These are phyloP conservation scores for Apodemus speciosus DNA, from an alignment of 2,113 vertebrate genomes.

Conservation along the genomic window DNA sequence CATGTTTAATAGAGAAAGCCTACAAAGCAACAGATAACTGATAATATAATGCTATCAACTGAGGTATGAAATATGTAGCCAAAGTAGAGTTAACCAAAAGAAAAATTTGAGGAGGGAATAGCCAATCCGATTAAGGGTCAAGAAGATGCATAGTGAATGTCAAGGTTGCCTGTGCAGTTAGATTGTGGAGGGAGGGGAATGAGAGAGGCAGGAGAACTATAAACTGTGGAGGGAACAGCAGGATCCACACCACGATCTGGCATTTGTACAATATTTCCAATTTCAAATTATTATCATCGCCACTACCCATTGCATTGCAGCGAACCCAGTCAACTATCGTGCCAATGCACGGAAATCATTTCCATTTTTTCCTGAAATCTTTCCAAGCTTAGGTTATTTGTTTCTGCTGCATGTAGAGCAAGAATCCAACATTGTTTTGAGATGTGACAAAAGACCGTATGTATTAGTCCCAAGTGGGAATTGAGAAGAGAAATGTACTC, in stretches of 20 bases:
- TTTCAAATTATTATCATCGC: slow-evolving; percentile 48
- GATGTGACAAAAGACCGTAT: slow-evolving; percentile 57
- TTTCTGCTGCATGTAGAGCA: slow-evolving; percentile 51
- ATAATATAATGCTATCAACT: not conserved
- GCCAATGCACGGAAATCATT: slow-evolving; percentile 50
- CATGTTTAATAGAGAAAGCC: slow-evolving; percentile 2
- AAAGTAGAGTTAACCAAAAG: not conserved
- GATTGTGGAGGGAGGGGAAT: not conserved
- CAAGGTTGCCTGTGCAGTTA: not conserved
- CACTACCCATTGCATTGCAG: slow-evolving; percentile 19
- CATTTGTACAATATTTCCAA: slow-evolving; percentile 26
- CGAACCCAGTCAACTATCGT: slow-evolving; percentile 14
- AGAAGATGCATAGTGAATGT: not conserved
- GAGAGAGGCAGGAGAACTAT: not conserved
- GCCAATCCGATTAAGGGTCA: not conserved
- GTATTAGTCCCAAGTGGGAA: slow-evolving; percentile 55
- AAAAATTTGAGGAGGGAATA: slow-evolving; percentile 7
- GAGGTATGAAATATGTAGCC: not conserved
- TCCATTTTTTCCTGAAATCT: slow-evolving; percentile 39
- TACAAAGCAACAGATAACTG: slow-evolving; percentile 20
- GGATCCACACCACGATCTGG: not conserved
- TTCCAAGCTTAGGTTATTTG: slow-evolving; percentile 46
- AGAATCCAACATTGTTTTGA: slow-evolving; percentile 55
- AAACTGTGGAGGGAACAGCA: not conserved
- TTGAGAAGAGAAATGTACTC: slow-evolving; percentile 59